Percentiles rank a stretch among this genome's conserved stretches.
phyloP scores from a whole-genome alignment of 2,113 vertebrate species.

The Chaetura pelagica region DNA sequence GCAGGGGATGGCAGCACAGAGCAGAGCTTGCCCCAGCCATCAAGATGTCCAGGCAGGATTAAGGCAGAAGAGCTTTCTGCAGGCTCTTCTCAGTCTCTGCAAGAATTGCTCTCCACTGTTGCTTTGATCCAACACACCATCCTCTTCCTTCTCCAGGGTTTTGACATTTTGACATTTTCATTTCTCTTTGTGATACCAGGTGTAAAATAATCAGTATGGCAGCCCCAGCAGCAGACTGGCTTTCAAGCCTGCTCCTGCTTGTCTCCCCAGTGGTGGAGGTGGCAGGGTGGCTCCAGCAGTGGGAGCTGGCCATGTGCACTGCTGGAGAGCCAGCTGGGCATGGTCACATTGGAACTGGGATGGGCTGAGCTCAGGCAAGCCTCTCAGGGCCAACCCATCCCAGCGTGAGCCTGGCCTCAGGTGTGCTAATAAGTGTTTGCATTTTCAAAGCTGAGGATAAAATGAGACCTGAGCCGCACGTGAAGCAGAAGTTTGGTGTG shows the following conservation, averaged over 20 bases:
- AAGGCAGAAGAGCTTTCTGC: not conserved
- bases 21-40: not conserved
- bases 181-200: not conserved
- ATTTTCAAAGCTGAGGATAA: not conserved
- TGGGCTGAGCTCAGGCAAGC: not conserved
- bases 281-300: not conserved
- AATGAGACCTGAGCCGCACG: not conserved
- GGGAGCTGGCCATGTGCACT: not conserved
- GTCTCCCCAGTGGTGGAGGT: not conserved
- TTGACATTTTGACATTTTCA: not conserved
- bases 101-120: not conserved
- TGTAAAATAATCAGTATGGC: not conserved
- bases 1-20: not conserved
- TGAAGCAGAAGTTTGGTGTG: not conserved
- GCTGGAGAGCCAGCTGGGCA: accelerated
- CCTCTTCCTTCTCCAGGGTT: not conserved
- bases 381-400: not conserved
- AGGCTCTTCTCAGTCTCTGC: not conserved
- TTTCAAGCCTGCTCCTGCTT: not conserved
- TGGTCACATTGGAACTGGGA: not conserved
- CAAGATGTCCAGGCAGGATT: accelerated
- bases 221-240: not conserved
- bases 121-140: not conserved
- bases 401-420: accelerated
- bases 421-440: not conserved